Evolutionary conservation across 2,797 vertebrate species (phyloP).

Genomic region (Astyanax mexicanus): DNA sequence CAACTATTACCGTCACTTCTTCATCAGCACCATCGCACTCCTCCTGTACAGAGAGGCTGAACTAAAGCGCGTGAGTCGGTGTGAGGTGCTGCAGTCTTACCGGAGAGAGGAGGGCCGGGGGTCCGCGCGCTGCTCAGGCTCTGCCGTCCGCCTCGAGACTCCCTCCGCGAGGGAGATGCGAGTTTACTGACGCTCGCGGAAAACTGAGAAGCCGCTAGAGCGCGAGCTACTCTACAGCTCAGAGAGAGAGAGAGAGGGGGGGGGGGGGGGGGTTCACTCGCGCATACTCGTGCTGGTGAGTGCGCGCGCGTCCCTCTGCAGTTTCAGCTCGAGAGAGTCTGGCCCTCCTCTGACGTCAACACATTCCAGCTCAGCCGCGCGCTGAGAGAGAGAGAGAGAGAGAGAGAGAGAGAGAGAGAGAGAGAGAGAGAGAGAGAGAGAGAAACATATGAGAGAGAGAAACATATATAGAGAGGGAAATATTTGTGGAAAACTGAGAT

Average conservation of each 20-base stretch:
- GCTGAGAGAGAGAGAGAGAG: conserved; percentile 19
- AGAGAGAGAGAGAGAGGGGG: not conserved
- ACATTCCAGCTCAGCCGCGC: conserved; percentile 69
- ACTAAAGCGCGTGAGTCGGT: not conserved
- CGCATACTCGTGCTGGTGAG: conserved; percentile 32
- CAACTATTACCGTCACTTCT: too few species aligned
- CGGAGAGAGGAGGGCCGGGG: not conserved
- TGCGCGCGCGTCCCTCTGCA: conserved; percentile 41
- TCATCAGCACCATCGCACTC: too few species aligned
- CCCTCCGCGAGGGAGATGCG: not conserved
- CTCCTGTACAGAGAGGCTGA: not conserved
- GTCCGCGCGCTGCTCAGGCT: not conserved
- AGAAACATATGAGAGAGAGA: not conserved
- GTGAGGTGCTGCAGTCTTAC: not conserved
- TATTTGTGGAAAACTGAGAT: too few species aligned
- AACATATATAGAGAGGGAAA: not conserved
- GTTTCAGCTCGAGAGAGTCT: conserved; percentile 38
- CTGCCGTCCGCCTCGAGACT: not conserved
- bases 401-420: conserved; percentile 15
- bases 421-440: not conserved
- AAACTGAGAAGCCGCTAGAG: not conserved
- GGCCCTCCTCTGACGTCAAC: conserved; percentile 79
- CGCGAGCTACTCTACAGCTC: too few species aligned
- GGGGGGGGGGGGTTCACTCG: not conserved
- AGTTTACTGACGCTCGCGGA: not conserved